phyloP scores from a whole-genome alignment of 2,888 invertebrate genomes.

The Sinopyrophorus schimmeli region DNA sequence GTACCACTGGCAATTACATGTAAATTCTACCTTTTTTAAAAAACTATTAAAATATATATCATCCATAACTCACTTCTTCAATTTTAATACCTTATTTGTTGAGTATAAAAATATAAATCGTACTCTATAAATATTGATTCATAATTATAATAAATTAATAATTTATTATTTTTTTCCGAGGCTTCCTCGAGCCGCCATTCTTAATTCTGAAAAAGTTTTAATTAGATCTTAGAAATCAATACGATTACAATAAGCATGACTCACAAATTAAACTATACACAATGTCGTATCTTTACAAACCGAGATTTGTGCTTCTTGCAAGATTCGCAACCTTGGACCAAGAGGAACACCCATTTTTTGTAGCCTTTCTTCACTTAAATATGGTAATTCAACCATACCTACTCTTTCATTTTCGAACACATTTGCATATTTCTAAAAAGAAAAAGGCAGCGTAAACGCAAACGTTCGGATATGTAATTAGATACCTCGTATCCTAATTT shows the following conservation, averaged over 20 bases:
- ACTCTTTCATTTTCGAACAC: conserved; percentile 84
- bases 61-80: not conserved
- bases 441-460: conserved; percentile 29
- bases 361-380: conserved; percentile 84
- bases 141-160: conserved; percentile 16
- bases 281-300: conserved; percentile 66
- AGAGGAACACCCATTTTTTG: conserved; percentile 89
- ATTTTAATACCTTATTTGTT: conserved; percentile 2
- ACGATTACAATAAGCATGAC: not conserved
- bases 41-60: conserved; percentile 5
- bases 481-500: conserved; percentile 88
- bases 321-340: conserved; percentile 83
- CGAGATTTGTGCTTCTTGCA: conserved; percentile 80
- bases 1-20: conserved; percentile 28
- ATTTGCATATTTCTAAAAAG: conserved; percentile 79
- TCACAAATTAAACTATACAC: conserved; percentile 60
- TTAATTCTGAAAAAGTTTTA: conserved; percentile 10
- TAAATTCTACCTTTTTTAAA: conserved; percentile 5
- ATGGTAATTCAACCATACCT: conserved; percentile 88
- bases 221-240: not conserved
- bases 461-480: conserved; percentile 1
- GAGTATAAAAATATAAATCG: conserved; percentile 17
- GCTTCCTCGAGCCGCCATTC: conserved; percentile 28
- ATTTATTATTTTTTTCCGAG: conserved; percentile 13
- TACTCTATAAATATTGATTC: conserved; percentile 14